Conservation (phyloP, 37 sponge, comb jelly and placozoan species). For the Bolinopsis microptera region DNA sequence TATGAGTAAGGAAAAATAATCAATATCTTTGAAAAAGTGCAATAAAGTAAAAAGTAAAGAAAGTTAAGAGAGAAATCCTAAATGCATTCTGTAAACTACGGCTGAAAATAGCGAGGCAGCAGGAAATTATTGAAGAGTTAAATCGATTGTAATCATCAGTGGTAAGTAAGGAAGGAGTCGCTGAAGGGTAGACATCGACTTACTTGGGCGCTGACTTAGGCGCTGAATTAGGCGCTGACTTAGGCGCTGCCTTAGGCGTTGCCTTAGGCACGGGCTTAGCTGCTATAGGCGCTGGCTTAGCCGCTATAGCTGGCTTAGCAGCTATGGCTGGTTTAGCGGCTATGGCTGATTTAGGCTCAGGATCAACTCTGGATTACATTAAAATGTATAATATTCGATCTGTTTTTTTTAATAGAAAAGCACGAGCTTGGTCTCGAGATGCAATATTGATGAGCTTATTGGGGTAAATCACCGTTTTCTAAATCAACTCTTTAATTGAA, state of each 20-base stretch:
- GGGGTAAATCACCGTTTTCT: not conserved
- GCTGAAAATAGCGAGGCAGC: not conserved
- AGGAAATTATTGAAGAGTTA: not conserved
- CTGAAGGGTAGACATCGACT: not conserved
- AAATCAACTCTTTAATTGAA: not conserved
- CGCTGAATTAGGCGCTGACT: too few relatives aligned
- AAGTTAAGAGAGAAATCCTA: too few relatives aligned
- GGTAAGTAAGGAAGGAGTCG: not conserved
- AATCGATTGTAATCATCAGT: not conserved
- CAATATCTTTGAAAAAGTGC: too few relatives aligned
- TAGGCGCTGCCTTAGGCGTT: too few relatives aligned
- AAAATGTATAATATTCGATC: not conserved
- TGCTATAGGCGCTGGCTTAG: not conserved
- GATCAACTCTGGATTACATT: not conserved
- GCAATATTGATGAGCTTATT: too few relatives aligned
- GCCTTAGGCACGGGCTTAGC: too few relatives aligned
- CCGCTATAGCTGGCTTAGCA: not conserved
- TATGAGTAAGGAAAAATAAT: too few relatives aligned
- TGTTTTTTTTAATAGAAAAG: not conserved
- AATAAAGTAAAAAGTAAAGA: too few relatives aligned
- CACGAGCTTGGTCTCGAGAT: not conserved
- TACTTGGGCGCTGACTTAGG: not conserved
- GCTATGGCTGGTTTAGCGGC: not conserved
- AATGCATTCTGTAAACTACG: not conserved
- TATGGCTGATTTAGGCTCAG: not conserved